Base-by-base conservation (phyloP, 2,888 invertebrate genomes). In the Acanthacorydalis orientalis region DNA sequence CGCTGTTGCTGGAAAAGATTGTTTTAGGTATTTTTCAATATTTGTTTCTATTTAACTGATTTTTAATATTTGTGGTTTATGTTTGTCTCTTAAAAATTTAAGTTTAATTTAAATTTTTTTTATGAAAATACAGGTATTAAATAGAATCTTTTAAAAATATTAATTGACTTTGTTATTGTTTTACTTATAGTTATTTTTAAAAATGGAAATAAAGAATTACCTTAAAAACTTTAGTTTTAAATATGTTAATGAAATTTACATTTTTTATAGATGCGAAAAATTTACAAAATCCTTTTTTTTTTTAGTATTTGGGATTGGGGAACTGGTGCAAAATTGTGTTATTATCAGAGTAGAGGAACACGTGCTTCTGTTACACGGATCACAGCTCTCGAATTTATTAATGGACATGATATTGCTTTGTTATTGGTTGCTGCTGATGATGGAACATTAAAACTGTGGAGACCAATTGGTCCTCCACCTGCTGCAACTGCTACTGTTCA, bases 1-100 rank as follows among this genome's bases (percentile, higher is more conserved):
- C 50, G 88, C 87, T 34, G 84, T 91, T 44, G 88, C 90, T 38
- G 85, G 84, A 59, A 83, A 80, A 62, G 88, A 91, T 61, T 80
- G 78, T 61, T 84, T 88, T 59, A 80, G 81, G 83, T 83, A 59
- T 14, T 33, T 6, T 16, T n/a, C n/a, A 44, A 35, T 35, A 35
- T 12, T 35, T n/a, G 7, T n/a, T 9, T n/a, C 14, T 37, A n/a
- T 37, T 37, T 37, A 9, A 37, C 7, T n/a, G 6, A 37, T 37
- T 37, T 37, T 37, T 37, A n/a, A 12, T 37, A 4, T 37, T 2
- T 37, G 4, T 37, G 12, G 2, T 37, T 23, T 23, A 6, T 23
- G 2, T 37, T 23, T 23, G 23, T 23, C 23, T 23, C 6, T 23
- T 23, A 23, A 23, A 23, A 23, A 23, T 23, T 34, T 23, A 23